Evolutionary conservation across 2,797 vertebrate species (phyloP), one percentile per base, ranked within the genome.

Genomic region (Coregonus ussuriensis): DNA sequence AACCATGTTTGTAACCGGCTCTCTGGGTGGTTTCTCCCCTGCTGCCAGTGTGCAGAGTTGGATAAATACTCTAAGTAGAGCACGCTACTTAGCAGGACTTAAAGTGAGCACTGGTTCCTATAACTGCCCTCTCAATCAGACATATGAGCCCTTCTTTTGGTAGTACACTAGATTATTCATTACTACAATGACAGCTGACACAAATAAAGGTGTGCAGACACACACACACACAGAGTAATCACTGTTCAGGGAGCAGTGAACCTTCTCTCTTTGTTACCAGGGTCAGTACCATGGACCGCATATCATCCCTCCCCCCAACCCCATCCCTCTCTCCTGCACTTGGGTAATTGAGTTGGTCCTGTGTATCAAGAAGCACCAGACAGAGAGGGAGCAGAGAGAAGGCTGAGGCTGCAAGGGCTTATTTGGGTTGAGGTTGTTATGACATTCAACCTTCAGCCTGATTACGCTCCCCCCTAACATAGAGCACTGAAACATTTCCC

Each of bases 191-290:
- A 25, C 25, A 70, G 31, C 70, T 2, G 62, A 29, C 52, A 72
- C 18, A 29, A 16, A 63, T 53, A 35, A 76, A 54, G 71, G 52
- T 41, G 68, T 14, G 53, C 13, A 41, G 7, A 59, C 37, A 25
- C 7, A 65, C 56, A 37, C 25, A 33, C 35, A 70, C 66, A 70
- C 66, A 70, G 52, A 59, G n/a, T 72, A 72, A 72, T 72, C 29
- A 72, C 71, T 53, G 71, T 9, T 53, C 51, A 33, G 71, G 51
- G 4, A 54, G 52, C 51, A 54, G 3, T 54, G 71, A 53, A 53
- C 52, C 47, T 51, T 72, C 14, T 31, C 5, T 25, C 15, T 73
- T 73, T 35, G 71, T 59, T 72, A 54, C 25, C 3, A 25, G 33
- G 31, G 66, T 29, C 33, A 37, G 66, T 4, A 68, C 66, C 66